Evolutionary conservation across 2,888 invertebrate genomes (phyloP), one percentile per base, ranked within the genome.

Genomic region (Cosmorhoe ocellata): DNA sequence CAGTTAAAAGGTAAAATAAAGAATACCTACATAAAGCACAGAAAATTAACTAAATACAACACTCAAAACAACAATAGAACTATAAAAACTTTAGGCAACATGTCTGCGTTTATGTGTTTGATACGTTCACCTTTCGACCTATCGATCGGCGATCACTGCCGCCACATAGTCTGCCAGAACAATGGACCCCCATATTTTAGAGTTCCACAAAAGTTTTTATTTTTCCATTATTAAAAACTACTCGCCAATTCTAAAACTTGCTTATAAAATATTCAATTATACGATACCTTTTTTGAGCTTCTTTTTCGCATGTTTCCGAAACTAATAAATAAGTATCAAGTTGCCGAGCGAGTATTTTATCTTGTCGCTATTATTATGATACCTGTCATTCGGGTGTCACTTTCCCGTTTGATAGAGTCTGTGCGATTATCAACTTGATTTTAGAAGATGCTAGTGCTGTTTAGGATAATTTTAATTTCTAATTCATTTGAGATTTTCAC

Each of bases 321-420:
- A 43, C 33, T 33, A 43, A 50, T 50, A 50, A 50, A 50, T 44
- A 18, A 18, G 18, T 18, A 43, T 43, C 5, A 43, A 30, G 28
- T 43, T 33, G 33, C 42, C 10, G 10, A 14, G 10, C 46, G 3
- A 42, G 41, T 41, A 26, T 26, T 46, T 27, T 39, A 42, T 31
- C 14, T 32, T 37, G 14, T 37, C 10, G 40, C 27, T 18, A 13
- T 48, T 13, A 31, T 37, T 31, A 27, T 42, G 37, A 37, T 27
- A 43, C 30, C 26, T 48, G 36, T 48, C 48, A 31, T 36, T 37
- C 31, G 30, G 26, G 31, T 48, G 41, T 31, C 32, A 38, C 37
- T 50, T 43, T 43, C 33, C 49, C 32, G 38, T 39, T 43, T 31
- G 22, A 10, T 13, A 28, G 27, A 24, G 22, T 12, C 24, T 24